Base-by-base conservation (phyloP, 2,888 invertebrate genomes). In the Bombyx huttoni region DNA sequence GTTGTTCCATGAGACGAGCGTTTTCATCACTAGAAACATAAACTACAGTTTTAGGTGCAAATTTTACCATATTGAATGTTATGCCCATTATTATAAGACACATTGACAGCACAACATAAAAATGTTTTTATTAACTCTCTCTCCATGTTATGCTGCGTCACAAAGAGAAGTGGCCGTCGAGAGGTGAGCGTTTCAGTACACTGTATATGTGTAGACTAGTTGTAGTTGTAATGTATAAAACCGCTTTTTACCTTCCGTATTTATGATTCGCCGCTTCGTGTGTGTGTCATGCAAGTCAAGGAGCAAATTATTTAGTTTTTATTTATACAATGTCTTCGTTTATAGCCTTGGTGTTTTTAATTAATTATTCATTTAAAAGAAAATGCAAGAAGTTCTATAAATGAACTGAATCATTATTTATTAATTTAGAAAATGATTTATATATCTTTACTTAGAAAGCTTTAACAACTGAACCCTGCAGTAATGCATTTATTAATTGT, bases 91-190 rank as follows among this genome's bases (percentile, higher is more conserved):
- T 12, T 8, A 58, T 56, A 64, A 59, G 24, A 24, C 24, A 68
- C 63, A 75, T 82, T 83, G 80, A 82, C 75, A 55, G 84, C 82
- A 84, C 81, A 82, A 69, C 51, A 62, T 64, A 53, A 58, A 55
- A 57, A 24, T 49, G 55, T 57, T 53, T 59, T 62, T 69, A 75
- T 67, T 77, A 75, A 78, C 72, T 76, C 73, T 59, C 56, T 63
- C 65, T 24, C 54, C 67, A 64, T 80, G 65, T 79, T 79, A 76
- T 75, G 73, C 76, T 66, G 84, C 83, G 64, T 62, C 73, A 60
- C 68, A 70, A 70, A 85, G 84, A 77, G 75, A 73, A 59, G 65
- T 65, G 55, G 68, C 68, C 58, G 61, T 63, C 49, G 62, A 62
- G 63, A 82, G 81, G 82, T 81, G 73, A 78, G 79, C 63, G 52